These are phyloP conservation scores for Drosophila falleni DNA, from an alignment of 2,888 invertebrate species.

Conservation along the genomic window DNA sequence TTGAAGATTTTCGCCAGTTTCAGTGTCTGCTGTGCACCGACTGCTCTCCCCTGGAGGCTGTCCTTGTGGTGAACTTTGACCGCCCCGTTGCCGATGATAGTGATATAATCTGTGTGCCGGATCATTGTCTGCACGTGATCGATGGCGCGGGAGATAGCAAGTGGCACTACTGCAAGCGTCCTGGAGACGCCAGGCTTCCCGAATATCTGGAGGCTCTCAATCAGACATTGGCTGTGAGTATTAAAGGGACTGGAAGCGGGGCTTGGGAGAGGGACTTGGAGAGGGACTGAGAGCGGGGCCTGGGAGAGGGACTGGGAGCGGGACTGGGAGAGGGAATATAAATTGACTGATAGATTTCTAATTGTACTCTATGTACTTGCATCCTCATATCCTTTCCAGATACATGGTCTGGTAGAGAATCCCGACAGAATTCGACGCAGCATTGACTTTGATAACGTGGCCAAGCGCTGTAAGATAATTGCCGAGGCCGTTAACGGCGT, in stretches of 20 bases:
- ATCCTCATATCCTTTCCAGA: conserved; percentile 26
- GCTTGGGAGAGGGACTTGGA: too few species aligned
- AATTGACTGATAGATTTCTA: too few species aligned
- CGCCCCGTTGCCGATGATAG: conserved; percentile 33
- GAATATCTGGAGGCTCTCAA: conserved; percentile 66
- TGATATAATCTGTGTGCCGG: conserved; percentile 62
- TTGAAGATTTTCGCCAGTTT: conserved; percentile 75
- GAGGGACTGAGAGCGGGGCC: too few species aligned
- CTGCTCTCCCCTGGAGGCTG: conserved; percentile 78
- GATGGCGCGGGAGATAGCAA: conserved; percentile 45
- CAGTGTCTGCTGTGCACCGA: conserved; percentile 72
- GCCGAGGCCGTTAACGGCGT: conserved; percentile 86
- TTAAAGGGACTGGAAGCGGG: too few species aligned
- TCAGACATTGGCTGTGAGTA: conserved; percentile 61
- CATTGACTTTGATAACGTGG: conserved; percentile 81
- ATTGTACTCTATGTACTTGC: too few species aligned
- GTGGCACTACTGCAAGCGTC: conserved; percentile 81
- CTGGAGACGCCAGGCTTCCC: conserved; percentile 70
- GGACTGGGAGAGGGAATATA: too few species aligned
- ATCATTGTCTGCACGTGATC: conserved; percentile 17
- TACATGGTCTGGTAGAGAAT: conserved; percentile 69
- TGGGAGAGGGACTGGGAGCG: too few species aligned
- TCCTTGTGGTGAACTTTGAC: conserved; percentile 81
- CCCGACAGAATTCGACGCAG: conserved; percentile 57
- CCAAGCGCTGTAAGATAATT: conserved; percentile 83